Base-by-base conservation (phyloP, 2,113 vertebrate genomes). In the Dissostichus mawsoni region DNA sequence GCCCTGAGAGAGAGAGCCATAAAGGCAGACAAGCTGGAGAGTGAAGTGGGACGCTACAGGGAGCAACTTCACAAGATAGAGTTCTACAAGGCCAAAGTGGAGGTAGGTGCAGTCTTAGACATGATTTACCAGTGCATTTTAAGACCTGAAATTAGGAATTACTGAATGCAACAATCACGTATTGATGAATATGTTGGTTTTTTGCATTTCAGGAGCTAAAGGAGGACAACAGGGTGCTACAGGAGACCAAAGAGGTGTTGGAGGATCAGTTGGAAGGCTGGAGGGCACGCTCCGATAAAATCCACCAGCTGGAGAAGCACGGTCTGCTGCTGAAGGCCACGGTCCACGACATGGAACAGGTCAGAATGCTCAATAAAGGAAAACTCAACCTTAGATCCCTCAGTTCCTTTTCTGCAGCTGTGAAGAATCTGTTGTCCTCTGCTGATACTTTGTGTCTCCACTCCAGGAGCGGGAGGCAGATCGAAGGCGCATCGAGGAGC, bases 161-260 rank as follows among this genome's bases (percentile, higher is more conserved):
- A 64, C 10, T 41, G 11, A 50, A 25, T 44, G n/a, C 10, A 29
- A 12, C 11, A 41, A 36, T 63, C 8, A 16, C 7, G 44, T 41
- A 50, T 76, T 58, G 0, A 13, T 8, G 29, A 41, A 14, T 18
- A 11, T 33, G 9, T 57, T 29, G 13, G 13, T 57, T 16, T 53
- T 13, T 29, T 69, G 18, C 62, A 6, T 62, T 14, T 50, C 84
- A 99, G 98, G 98, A 99, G 82, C 91, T 99, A 80, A 98, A 98
- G 90, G 98, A 99, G 93, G 98, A 99, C 92, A 99, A 99, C 95
- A 96, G 97, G 87, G 96, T 99, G 80, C 94, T 99, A 77, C 93
- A 98, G 84, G 98, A 99, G 95, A 99, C 98, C 87, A 99, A 99
- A 93, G 96, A 96, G 29, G 97, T 99, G 96, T 87, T 99, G 90